phyloP scores from a whole-genome alignment of 2,888 invertebrate genomes.

The Beris morrisii region DNA sequence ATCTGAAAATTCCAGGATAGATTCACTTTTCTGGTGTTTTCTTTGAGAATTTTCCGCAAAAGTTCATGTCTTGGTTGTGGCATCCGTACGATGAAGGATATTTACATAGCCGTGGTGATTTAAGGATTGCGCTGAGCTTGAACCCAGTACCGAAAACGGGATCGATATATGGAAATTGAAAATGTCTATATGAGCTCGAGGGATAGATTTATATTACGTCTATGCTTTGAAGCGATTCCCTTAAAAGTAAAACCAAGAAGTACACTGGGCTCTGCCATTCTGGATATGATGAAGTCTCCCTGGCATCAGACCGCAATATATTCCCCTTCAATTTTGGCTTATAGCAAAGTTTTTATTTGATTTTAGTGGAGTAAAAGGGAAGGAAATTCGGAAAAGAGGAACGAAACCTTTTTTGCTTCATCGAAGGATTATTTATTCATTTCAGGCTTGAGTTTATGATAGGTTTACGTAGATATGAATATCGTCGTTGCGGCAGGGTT shows the following conservation, averaged over 20 bases:
- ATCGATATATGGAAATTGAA: constrained; percentile 34
- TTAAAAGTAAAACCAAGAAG: constrained; percentile 9
- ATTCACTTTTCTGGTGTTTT: constrained; percentile 21
- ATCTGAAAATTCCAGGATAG: constrained; percentile 20
- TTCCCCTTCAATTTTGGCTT: background rate
- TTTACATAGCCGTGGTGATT: background rate
- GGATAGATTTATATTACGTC: constrained; percentile 32
- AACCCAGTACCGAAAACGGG: no score
- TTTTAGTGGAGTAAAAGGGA: background rate
- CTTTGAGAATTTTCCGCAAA: background rate
- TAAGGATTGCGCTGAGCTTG: background rate
- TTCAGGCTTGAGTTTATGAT: constrained; percentile 3
- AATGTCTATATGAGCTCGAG: constrained; percentile 12
- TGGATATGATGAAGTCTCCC: background rate
- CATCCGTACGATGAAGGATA: background rate
- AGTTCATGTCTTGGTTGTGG: background rate
- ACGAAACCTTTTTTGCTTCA: constrained; percentile 2
- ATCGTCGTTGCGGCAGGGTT: background rate
- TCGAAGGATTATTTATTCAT: constrained; percentile 4
- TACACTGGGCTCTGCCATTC: background rate
- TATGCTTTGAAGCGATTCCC: constrained; percentile 29
- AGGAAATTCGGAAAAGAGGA: background rate
- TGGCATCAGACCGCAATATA: background rate
- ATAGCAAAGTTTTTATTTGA: constrained; percentile 12
- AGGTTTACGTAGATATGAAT: constrained; percentile 5